Evolutionary conservation across 2,888 invertebrate species (phyloP), one percentile per base, ranked within the genome.

Genomic region (Ctenicera cuprea): DNA sequence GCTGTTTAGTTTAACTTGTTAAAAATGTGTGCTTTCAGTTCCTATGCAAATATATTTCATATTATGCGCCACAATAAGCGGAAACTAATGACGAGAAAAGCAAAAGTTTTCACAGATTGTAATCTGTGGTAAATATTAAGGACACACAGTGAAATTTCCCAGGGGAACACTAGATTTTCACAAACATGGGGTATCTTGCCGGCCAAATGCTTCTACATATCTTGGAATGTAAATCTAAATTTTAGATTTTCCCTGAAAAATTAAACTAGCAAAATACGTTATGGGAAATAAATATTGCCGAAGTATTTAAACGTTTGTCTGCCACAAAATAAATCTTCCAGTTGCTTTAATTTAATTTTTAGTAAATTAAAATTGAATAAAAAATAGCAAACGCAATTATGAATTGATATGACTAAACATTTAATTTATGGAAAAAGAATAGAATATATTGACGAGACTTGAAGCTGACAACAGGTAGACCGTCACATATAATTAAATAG

Each of bases 101-200:
- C 38, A 20, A 11, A 59, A 59, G 12, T 59, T 59, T 59, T 59
- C 33, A 38, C 59, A 59, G 62, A 62, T 62, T 62, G 16, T 45
- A 62, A 62, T 62, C 22, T 62, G 43, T 62, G 45, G 38, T 45
- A 45, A 62, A 62, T 45, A 45, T 62, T 62, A 62, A 62, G 62
- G 62, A 62, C 62, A 62, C 62, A 62, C 22, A 45, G 62, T 12
- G 59, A 62, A 62, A 62, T 62, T 62, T 62, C 62, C 62, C 62
- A 45, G 22, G 26, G 14, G 62, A 43, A 26, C 45, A 22, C 62
- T 62, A 41, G 30, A 22, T 62, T 62, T 62, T 30, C 62, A 62
- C n/a, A 59, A 62, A 59, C 59, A 38, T 38, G 59, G 57, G 7
- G 59, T 20, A 38, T 11, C 12, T 41, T 33, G 37, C 59, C 14